Conservation (phyloP, 2,888 invertebrate genomes). For the Acleris cristana region DNA sequence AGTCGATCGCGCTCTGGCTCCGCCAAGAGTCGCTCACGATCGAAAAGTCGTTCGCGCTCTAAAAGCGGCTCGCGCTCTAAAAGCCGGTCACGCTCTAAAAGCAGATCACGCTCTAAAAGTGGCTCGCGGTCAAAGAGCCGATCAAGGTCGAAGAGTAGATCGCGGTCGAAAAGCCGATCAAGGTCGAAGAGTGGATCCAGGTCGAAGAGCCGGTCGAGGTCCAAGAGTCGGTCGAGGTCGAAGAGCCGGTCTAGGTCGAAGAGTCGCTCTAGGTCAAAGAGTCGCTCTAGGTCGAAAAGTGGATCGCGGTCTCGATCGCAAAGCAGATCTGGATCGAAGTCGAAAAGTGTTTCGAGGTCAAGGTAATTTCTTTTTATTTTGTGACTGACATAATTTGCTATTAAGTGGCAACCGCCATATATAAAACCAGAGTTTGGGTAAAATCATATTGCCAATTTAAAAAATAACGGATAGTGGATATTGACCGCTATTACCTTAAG, state of each 20-base stretch:
- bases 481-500: too few species aligned
- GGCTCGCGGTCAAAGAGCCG: slow-evolving; percentile 59
- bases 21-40: slow-evolving; percentile 46
- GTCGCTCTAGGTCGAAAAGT: slow-evolving; percentile 62
- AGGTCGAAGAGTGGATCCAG: slow-evolving; percentile 63
- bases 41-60: slow-evolving; percentile 55
- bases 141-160: slow-evolving; percentile 51
- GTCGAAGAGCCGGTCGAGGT: slow-evolving; percentile 56
- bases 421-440: too few species aligned
- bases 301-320: slow-evolving; percentile 60
- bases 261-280: slow-evolving; percentile 63
- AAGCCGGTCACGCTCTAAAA: slow-evolving; percentile 62
- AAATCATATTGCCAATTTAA: too few species aligned
- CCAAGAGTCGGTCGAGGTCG: slow-evolving; percentile 61
- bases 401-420: too few species aligned
- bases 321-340: slow-evolving; percentile 52
- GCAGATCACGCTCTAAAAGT: slow-evolving; percentile 59
- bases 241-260: slow-evolving; percentile 63
- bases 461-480: too few species aligned
- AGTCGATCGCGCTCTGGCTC: slow-evolving; percentile 22
- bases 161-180: slow-evolving; percentile 56
- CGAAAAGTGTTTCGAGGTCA: slow-evolving; percentile 60
- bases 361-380: slow-evolving; percentile 43
- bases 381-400: too few species aligned
- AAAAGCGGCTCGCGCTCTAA: slow-evolving; percentile 61